These are phyloP conservation scores for Dicyrtoma fusca DNA, from an alignment of 2,888 invertebrate species.

Conservation along the genomic window DNA sequence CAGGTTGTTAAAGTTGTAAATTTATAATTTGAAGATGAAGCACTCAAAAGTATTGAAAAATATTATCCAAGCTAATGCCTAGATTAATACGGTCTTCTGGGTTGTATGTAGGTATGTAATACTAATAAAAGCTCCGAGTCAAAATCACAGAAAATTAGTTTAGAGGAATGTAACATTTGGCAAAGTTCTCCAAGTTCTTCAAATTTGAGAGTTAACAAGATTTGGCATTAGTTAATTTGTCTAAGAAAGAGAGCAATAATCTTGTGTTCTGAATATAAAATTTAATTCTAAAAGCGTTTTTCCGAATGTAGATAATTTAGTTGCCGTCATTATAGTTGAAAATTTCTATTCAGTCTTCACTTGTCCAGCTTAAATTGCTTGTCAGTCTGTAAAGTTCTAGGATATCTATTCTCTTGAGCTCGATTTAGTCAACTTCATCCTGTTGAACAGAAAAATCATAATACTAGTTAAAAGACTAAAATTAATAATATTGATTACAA, in stretches of 20 bases:
- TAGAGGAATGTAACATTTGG: slow-evolving; percentile 5
- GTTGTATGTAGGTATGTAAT: neutral
- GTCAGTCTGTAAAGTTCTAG: slow-evolving; percentile 31
- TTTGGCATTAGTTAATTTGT: slow-evolving; percentile 12
- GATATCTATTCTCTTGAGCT: slow-evolving; percentile 11
- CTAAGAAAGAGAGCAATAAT: slow-evolving; percentile 8
- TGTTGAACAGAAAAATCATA: neutral
- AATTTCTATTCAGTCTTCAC: too few species aligned
- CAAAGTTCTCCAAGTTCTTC: slow-evolving; percentile 18
- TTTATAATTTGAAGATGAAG: neutral
- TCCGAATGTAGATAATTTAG: too few species aligned
- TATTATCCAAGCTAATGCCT: neutral
- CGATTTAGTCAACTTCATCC: neutral
- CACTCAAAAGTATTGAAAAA: slow-evolving; percentile 4
- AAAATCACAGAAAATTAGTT: slow-evolving; percentile 8
- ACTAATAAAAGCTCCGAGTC: slow-evolving; percentile 19
- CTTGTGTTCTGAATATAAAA: too few species aligned
- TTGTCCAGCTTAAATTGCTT: too few species aligned
- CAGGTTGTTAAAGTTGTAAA: neutral
- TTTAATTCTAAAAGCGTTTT: too few species aligned
- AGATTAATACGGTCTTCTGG: neutral
- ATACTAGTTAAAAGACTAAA: too few species aligned
- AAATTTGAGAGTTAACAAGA: slow-evolving; percentile 1
- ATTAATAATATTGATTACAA: too few species aligned
- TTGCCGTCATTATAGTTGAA: too few species aligned